phyloP scores from a whole-genome alignment of 2,113 vertebrate species.

The Asarcornis scutulata region DNA sequence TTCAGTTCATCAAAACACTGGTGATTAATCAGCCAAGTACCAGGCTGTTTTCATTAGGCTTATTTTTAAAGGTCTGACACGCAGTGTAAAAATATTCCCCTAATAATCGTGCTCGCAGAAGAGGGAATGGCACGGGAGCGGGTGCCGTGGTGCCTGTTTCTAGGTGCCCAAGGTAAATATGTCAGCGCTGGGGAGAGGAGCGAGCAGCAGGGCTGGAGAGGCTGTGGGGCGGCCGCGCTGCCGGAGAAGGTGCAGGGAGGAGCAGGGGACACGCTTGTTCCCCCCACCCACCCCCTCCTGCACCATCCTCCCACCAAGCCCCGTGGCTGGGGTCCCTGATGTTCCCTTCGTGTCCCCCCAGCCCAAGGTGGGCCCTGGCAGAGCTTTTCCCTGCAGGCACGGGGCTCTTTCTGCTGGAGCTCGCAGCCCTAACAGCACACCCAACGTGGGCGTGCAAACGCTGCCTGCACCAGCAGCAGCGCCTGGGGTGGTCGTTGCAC shows the following conservation, averaged over 20 bases:
- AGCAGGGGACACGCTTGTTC: neutral
- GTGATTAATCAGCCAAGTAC: conserved; percentile 62
- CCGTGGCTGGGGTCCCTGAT: too few species aligned
- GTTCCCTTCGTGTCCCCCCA: too few species aligned
- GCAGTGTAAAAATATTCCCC: conserved; percentile 40
- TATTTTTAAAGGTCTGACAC: conserved; percentile 73
- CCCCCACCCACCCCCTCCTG: neutral
- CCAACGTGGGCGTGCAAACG: fast-evolving
- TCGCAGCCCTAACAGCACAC: too few species aligned
- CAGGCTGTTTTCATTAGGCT: conserved; percentile 71
- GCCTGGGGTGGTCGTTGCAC: fast-evolving
- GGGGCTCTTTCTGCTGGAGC: neutral
- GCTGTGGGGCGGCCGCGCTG: neutral
- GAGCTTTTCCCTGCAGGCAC: neutral
- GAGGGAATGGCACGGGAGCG: neutral
- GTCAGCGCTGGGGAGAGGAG: neutral
- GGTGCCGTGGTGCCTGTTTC: neutral
- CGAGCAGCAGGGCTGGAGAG: neutral
- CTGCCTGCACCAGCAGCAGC: too few species aligned
- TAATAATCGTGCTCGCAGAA: neutral
- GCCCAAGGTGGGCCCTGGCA: neutral
- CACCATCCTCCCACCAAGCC: neutral
- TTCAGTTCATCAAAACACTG: conserved; percentile 70
- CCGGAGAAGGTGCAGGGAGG: neutral
- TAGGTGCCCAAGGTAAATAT: neutral